Evolutionary conservation across 2,113 vertebrate species (phyloP), one percentile per base, ranked within the genome.

Genomic region (Hepsetus odoe): DNA sequence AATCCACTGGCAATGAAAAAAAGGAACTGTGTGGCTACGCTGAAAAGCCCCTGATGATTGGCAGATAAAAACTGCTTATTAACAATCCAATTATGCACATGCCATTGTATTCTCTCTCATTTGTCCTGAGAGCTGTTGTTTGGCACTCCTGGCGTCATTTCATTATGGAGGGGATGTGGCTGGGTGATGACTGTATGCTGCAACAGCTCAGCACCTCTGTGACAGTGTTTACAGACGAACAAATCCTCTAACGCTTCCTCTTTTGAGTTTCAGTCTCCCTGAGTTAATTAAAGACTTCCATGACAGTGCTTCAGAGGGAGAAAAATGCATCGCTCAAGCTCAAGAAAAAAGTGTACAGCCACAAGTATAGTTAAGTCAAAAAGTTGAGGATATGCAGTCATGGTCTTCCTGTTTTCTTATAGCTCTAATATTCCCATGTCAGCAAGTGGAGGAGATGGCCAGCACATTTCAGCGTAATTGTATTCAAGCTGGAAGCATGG

Each of bases 51-150:
- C 28, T 64, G 42, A 59, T 66, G 70, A 80, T 44, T 73, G 38
- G 40, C 62, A 67, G 69, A 73, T 44, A 53, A 55, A 67, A 73
- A 61, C 20, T 55, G 33, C 67, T 72, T 42, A 66, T 81, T 79
- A 62, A 49, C 76, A 59, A 59, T 85, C 76, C 79, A 83, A 76
- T 74, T 80, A 77, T 58, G 44, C 56, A 62, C 22, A 1, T 28
- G 11, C 61, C 35, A 40, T 49, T 56, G 32, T 32, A 10, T 40
- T 55, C 28, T 75, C 24, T 61, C 42, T 65, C 28, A 32, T 74
- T 26, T 75, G 42, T 62, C 35, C 40, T 33, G 42, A 49, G 72
- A 40, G 66, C 28, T 46, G 38, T 24, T 11, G 18, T 61, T 70
- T 38, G 3, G 11, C 38, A 70, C 53, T 61, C 53, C 59, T 30